These are phyloP conservation scores for Triplophysa rosa DNA, from an alignment of 2,113 vertebrate species.

Conservation along the genomic window DNA sequence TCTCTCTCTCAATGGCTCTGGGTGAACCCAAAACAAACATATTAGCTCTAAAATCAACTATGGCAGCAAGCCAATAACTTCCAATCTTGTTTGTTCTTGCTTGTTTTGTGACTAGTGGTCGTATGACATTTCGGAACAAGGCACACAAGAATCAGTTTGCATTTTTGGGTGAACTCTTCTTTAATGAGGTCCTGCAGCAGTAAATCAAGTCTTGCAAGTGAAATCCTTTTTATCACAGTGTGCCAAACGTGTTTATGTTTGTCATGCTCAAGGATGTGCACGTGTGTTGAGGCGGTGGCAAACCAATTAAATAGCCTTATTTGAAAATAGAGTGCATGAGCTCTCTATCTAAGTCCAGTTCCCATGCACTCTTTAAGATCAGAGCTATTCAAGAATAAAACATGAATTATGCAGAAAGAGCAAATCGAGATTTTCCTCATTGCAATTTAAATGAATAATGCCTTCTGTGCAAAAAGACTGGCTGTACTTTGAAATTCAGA, in stretches of 20 bases:
- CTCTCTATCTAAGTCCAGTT: background rate
- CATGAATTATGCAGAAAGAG: constrained; percentile 31
- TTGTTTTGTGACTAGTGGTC: too few relatives aligned
- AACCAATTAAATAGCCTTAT: background rate
- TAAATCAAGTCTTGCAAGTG: background rate
- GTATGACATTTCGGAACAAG: too few relatives aligned
- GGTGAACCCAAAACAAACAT: too few relatives aligned
- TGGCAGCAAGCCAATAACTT: too few relatives aligned
- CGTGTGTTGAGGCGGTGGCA: background rate
- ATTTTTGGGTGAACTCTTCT: too few relatives aligned
- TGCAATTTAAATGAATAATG: constrained; percentile 23
- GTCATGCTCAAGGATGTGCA: background rate
- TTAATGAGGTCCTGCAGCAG: background rate
- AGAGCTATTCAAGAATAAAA: background rate
- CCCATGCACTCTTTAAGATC: background rate
- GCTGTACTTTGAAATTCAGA: background rate
- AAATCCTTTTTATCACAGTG: background rate
- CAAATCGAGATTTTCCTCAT: constrained; percentile 25
- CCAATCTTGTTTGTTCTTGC: too few relatives aligned
- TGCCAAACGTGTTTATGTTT: background rate
- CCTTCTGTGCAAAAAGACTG: background rate
- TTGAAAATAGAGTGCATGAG: background rate
- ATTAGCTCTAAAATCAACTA: too few relatives aligned
- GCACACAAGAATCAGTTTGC: too few relatives aligned
- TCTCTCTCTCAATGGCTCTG: too few relatives aligned